phyloP scores from a whole-genome alignment of 2,797 vertebrate genomes.

The Bufotes viridis region DNA sequence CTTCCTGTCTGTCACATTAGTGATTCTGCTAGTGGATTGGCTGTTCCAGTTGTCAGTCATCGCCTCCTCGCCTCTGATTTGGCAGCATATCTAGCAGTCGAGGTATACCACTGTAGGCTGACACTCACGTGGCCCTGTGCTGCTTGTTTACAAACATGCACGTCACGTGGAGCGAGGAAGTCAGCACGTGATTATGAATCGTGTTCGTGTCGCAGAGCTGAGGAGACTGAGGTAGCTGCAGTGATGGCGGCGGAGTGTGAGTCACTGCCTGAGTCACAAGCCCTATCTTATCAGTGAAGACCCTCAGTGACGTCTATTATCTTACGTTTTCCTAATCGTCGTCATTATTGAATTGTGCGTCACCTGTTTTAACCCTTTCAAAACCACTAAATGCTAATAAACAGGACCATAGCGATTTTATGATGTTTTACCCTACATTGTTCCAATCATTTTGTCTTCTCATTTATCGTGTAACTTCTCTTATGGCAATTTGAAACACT shows the following conservation, averaged over 20 bases:
- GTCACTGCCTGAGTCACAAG: not conserved
- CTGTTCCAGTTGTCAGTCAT: not conserved
- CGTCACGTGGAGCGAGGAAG: not conserved
- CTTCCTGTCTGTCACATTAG: not conserved
- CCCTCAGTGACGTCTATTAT: not conserved
- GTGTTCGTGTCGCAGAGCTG: not conserved
- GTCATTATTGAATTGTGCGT: not conserved
- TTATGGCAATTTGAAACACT: no score
- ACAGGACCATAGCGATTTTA: no score
- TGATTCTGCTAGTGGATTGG: not conserved
- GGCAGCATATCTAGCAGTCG: not conserved
- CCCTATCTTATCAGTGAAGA: not conserved
- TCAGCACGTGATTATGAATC: conserved; percentile 14
- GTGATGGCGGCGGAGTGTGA: not conserved
- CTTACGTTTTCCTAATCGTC: not conserved
- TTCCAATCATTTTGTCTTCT: no score
- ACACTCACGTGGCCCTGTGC: conserved; percentile 29
- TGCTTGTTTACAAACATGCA: conserved; percentile 49
- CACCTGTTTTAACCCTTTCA: no score
- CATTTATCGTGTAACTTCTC: no score
- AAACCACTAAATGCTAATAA: no score
- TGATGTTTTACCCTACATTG: no score
- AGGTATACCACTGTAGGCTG: no score
- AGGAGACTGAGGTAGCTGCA: not conserved
- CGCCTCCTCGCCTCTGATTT: not conserved